A percentile compares a stretch with the other conserved stretches of the same genome.
These are phyloP conservation scores for Byasa hedistus DNA, from an alignment of 2,888 invertebrate genomes.

Conservation along the genomic window DNA sequence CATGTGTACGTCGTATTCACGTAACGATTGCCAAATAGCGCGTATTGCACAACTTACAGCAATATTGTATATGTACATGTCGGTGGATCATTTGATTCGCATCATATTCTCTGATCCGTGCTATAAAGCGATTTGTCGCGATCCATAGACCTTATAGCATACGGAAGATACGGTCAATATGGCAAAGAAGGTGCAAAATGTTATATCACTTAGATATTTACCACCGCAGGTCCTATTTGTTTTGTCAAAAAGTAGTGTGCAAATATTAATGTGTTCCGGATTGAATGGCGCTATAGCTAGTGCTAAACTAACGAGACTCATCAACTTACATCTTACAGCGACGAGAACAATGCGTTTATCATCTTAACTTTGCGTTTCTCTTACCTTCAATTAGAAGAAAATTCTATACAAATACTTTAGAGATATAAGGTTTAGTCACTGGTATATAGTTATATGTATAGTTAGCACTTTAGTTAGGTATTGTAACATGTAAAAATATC, in stretches of 20 bases:
- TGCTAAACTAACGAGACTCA: too few species aligned
- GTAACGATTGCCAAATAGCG: slow-evolving; percentile 40
- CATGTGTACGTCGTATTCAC: slow-evolving; percentile 40
- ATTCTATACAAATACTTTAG: too few species aligned
- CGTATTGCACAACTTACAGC: slow-evolving; percentile 34
- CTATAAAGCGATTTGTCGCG: slow-evolving; percentile 18
- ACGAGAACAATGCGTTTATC: too few species aligned
- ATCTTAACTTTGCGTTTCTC: too few species aligned
- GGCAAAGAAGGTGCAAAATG: background rate
- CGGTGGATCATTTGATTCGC: slow-evolving; percentile 23
- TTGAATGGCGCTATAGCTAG: too few species aligned
- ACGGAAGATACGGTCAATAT: slow-evolving; percentile 1
- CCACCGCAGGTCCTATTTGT: too few species aligned
- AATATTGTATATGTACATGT: slow-evolving; percentile 17
- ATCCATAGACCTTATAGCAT: slow-evolving; percentile 7
- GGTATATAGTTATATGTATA: background rate
- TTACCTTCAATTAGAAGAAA: too few species aligned
- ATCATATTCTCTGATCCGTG: slow-evolving; percentile 21
- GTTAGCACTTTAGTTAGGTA: background rate
- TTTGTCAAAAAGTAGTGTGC: too few species aligned
- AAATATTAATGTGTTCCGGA: too few species aligned
- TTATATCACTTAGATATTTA: too few species aligned
- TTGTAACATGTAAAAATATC: background rate
- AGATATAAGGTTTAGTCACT: too few species aligned
- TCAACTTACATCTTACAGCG: too few species aligned